Evolutionary conservation across 2,888 invertebrate species (phyloP), one percentile per base, ranked within the genome.

Genomic region (Amphiduros pacificus): DNA sequence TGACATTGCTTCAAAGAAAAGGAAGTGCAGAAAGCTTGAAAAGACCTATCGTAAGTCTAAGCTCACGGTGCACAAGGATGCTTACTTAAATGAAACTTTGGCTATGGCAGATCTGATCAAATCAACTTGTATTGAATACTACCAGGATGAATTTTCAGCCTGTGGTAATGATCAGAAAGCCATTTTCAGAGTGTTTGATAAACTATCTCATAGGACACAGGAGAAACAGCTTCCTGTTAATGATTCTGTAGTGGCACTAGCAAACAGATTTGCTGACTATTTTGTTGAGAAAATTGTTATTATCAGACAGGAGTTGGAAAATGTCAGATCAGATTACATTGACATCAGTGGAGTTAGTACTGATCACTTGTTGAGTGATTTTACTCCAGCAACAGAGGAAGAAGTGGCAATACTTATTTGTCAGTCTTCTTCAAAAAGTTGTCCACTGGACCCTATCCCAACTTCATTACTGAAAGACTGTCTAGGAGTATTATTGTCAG

Each of bases 401-500:
- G 20, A 53, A 2, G 31, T 55, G 17, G 9, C 6, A n/a, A 36
- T 20, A 40, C 55, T 36, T 26, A 31, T 55, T 5, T 11, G 24
- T 5, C 31, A 27, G 6, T 28, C n/a, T 17, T 20, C 26, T n/a
- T 20, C 55, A 14, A 36, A 29, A 32, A 40, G 22, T n/a, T 55
- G 55, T 20, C 14, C 27, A 26, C 55, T 55, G 2, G 55, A 55
- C n/a, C 55, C 55, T 5, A 17, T 40, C 24, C 55, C 55, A 22
- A 55, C 55, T 11, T 36, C 40, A 41, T 6, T 55, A 20, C 40
- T 55, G 11, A 55, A 55, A 24, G 55, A 55, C n/a, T 22, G 55
- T 36, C 4, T 36, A 40, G 36, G 40, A 6, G 40, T 28, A 14
- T 9, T 40, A 14, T 14, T 36, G 2, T 41, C 55, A 6, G 17